Evolutionary conservation across 1,140 invertebrate genomes (phyloP).

Genomic region (Saccostrea glomerata): DNA sequence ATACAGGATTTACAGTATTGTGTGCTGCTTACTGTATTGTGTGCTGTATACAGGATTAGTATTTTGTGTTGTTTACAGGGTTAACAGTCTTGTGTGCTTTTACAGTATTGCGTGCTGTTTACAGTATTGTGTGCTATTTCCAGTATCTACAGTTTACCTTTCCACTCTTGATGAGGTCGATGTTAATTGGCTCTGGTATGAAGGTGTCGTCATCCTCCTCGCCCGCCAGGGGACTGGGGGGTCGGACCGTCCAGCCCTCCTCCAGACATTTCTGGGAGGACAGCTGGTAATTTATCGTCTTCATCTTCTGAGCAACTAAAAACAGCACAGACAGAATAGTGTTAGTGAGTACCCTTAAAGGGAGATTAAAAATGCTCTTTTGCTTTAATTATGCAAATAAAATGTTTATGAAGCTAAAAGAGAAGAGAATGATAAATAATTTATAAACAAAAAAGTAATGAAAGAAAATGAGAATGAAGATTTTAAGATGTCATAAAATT

Average conservation of each 20-base stretch:
- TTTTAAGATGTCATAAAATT: background rate
- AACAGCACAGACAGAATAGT: conserved; percentile 41
- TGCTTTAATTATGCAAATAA: too few species aligned
- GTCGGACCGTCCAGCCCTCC: conserved; percentile 77
- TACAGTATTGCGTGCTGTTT: too few species aligned
- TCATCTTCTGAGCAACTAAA: conserved; percentile 76
- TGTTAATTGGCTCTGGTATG: conserved; percentile 64
- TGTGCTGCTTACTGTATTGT: too few species aligned
- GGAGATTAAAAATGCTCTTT: background rate
- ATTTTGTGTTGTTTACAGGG: too few species aligned
- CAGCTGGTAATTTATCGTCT: conserved; percentile 79
- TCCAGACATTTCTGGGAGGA: conserved; percentile 78
- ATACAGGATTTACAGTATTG: too few species aligned
- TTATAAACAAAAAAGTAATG: background rate
- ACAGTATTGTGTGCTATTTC: too few species aligned
- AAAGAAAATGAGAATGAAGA: background rate
- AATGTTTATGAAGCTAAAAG: background rate
- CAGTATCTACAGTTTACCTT: conserved; percentile 51
- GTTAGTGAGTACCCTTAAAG: background rate
- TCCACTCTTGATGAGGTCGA: conserved; percentile 50
- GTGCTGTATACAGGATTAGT: too few species aligned
- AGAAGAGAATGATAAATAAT: background rate
- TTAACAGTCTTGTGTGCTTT: too few species aligned
- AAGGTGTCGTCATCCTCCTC: conserved; percentile 71
- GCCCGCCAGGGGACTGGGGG: conserved; percentile 68